phyloP scores from a whole-genome alignment of 2,888 invertebrate species.

The Agonopterix alstromeriana region DNA sequence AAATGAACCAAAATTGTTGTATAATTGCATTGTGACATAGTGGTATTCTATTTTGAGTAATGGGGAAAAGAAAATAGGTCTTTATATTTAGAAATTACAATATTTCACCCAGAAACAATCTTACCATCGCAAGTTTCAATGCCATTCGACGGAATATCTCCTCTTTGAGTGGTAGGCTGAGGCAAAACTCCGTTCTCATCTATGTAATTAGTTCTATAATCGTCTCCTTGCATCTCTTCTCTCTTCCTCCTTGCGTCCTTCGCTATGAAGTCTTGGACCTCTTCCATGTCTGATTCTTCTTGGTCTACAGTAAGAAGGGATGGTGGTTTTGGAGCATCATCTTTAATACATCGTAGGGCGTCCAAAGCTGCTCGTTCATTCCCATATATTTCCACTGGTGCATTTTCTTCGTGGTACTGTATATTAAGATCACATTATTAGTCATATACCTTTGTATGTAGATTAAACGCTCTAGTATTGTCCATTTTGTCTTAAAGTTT shows the following conservation, averaged over 20 bases:
- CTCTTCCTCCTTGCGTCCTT: constrained; percentile 48
- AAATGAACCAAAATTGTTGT: too few species aligned
- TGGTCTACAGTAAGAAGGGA: constrained; percentile 38
- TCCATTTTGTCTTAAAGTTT: too few species aligned
- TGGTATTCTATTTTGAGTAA: too few species aligned
- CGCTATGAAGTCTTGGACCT: constrained; percentile 52
- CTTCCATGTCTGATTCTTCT: constrained; percentile 50
- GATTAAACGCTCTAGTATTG: too few species aligned
- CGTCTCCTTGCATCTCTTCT: constrained; percentile 64
- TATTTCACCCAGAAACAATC: constrained; percentile 6
- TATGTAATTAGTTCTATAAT: constrained; percentile 51
- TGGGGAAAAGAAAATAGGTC: too few species aligned
- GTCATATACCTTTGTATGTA: too few species aligned
- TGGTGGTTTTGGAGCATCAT: constrained; percentile 37
- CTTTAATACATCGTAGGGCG: constrained; percentile 59
- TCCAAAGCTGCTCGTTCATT: constrained; percentile 67
- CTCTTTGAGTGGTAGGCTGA: constrained; percentile 35
- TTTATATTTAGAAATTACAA: not conserved
- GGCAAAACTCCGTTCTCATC: constrained; percentile 40
- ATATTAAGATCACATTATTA: constrained; percentile 1
- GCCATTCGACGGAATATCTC: constrained; percentile 60
- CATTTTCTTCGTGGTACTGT: constrained; percentile 78
- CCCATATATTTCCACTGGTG: constrained; percentile 72
- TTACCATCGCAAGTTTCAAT: constrained; percentile 68
- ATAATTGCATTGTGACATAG: too few species aligned